Evolutionary conservation across 2,797 vertebrate genomes (phyloP).

Genomic region (Chrysocyon brachyurus): DNA sequence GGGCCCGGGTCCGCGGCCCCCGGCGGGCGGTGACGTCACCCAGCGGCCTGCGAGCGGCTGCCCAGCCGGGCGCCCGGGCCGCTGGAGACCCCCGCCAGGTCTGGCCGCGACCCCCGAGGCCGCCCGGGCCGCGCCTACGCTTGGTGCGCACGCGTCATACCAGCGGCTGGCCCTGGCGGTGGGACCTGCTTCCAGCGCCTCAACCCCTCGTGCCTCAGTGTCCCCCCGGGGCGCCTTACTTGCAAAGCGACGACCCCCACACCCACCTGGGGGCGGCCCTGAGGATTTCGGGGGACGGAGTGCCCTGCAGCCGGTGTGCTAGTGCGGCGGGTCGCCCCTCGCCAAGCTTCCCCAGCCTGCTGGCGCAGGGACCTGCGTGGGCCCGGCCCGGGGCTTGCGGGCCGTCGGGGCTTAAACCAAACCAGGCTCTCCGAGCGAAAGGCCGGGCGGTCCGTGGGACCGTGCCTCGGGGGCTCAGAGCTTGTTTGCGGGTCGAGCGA

Average conservation of each 20-base stretch:
- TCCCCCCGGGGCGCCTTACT: not conserved
- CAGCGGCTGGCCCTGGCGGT: not conserved
- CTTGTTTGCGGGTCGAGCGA: not conserved
- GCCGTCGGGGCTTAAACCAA: not conserved
- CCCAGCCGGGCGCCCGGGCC: not conserved
- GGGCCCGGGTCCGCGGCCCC: rapidly evolving
- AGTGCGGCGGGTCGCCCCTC: not conserved
- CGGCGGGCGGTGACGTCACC: not conserved
- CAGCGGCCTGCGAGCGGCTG: not conserved
- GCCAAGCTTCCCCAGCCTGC: rapidly evolving
- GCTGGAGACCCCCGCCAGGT: not conserved
- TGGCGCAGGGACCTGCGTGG: rapidly evolving
- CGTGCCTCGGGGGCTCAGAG: not conserved
- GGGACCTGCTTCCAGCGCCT: not conserved
- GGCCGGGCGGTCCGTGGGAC: not conserved
- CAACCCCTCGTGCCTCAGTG: not conserved
- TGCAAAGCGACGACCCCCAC: not conserved
- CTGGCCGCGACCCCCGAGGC: not conserved
- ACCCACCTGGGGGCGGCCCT: not conserved
- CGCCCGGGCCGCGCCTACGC: not conserved
- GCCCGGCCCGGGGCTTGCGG: not conserved
- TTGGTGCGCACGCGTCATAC: too few species aligned
- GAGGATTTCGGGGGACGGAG: not conserved
- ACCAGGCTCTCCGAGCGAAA: not conserved
- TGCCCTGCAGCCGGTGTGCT: not conserved